Base-by-base conservation (phyloP, 2,797 vertebrate species). In the Paramormyrops hopkinsi region DNA sequence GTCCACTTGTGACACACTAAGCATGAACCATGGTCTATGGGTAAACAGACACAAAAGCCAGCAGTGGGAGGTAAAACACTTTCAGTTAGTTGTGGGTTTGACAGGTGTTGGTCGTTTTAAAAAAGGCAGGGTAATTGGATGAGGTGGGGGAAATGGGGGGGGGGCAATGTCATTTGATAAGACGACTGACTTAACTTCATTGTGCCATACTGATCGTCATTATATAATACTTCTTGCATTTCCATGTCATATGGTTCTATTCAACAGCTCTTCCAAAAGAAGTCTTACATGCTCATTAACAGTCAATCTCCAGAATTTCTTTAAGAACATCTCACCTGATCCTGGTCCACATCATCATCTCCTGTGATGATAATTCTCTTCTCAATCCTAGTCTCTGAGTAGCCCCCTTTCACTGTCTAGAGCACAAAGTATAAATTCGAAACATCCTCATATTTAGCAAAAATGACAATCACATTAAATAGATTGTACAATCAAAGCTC, bases 401-500 rank as follows among this genome's bases (percentile, higher is more conserved):
- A 99, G n/a, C 98, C 98, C 89, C 98, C 98, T 96, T 99, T 99
- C 94, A 99, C 98, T 93, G 98, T 99, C 98, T 99, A 94, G 4
- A 91, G 54, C 33, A 56, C 25, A 54, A 12, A 59, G 37, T 12
- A 11, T 7, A 29, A 89, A 73, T 48, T 9, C 19, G 73, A 41
- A 89, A 17, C 6, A 9, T 14, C 2, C 2, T 50, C 12, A 89
- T 5, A 33, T 33, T 3, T 41, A 19, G 11, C 25, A 46, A 11
- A 48, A 56, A 84, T 41, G 76, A 5, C 19, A 41, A 41, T 17
- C 33, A 46, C 76, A n/a, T 82, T 84, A 84, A 50, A 46, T 44
- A 19, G 14, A 25, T 7, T 44, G 76, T n/a, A 46, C 14, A 37
- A 86, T 54, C 14, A 22, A 29, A 12, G 50, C 5, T 37, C 12